These are phyloP conservation scores for Pseudolaguvia tuberculata DNA, from an alignment of 2,113 vertebrate genomes.

Conservation along the genomic window DNA sequence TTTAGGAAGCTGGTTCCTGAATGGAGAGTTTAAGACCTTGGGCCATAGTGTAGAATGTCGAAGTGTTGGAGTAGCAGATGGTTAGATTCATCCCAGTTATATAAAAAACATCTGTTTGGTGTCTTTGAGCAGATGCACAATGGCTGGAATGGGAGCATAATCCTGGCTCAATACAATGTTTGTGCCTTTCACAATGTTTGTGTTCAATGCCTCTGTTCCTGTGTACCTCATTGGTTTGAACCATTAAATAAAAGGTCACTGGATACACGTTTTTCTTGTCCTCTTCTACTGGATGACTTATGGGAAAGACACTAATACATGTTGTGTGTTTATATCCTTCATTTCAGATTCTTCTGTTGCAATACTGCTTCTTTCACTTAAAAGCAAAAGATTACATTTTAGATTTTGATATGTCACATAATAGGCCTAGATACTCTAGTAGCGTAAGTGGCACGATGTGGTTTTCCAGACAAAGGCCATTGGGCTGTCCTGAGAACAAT, in stretches of 20 bases:
- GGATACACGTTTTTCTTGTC: constrained; percentile 40
- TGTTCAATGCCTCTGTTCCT: constrained; percentile 35
- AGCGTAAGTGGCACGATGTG: constrained; percentile 15
- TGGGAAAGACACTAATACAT: constrained; percentile 41
- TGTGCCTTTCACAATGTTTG: constrained; percentile 21
- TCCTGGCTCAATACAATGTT: constrained; percentile 41
- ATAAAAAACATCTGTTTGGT: constrained; percentile 47
- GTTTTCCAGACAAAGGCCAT: constrained; percentile 20
- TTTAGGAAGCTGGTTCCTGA: background rate
- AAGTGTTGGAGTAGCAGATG: constrained; percentile 41
- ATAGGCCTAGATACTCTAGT: constrained; percentile 17
- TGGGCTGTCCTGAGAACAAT: background rate
- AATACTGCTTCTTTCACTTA: constrained; percentile 30
- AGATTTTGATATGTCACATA: constrained; percentile 43
- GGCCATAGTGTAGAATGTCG: constrained; percentile 32
- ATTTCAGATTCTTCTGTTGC: constrained; percentile 44
- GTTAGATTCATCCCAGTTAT: constrained; percentile 22
- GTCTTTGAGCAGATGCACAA: constrained; percentile 51
- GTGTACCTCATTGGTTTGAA: constrained; percentile 40
- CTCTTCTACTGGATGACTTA: constrained; percentile 41
- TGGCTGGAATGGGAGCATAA: constrained; percentile 46
- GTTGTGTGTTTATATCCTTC: constrained; percentile 43
- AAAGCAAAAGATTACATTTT: constrained; percentile 48
- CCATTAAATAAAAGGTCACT: constrained; percentile 52
- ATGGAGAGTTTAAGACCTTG: constrained; percentile 3